These are phyloP conservation scores for Ophion ellenae DNA, from an alignment of 2,888 invertebrate species.

Conservation along the genomic window DNA sequence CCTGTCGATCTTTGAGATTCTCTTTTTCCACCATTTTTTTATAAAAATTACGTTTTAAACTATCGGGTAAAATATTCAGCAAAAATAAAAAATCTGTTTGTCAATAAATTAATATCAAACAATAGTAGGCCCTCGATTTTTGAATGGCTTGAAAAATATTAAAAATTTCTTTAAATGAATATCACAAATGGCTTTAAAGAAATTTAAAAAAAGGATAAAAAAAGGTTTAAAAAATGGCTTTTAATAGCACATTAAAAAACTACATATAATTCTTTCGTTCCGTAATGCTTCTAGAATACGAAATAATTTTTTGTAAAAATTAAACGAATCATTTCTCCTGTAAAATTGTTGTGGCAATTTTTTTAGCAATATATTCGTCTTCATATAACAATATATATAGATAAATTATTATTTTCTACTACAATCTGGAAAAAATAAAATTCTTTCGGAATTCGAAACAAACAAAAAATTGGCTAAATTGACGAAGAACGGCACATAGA, in stretches of 20 bases:
- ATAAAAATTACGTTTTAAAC: too few relatives aligned
- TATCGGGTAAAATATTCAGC: too few relatives aligned
- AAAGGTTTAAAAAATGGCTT: too few relatives aligned
- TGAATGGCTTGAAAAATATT: too few relatives aligned
- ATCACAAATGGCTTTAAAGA: too few relatives aligned
- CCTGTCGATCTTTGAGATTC: too few relatives aligned
- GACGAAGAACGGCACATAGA: neutral
- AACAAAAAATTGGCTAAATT: neutral
- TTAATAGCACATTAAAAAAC: neutral
- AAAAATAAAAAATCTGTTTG: too few relatives aligned
- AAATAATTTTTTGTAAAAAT: neutral
- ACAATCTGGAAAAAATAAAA: neutral
- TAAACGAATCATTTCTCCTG: neutral
- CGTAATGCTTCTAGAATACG: neutral
- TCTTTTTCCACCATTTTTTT: too few relatives aligned
- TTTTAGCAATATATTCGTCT: neutral
- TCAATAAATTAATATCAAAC: too few relatives aligned
- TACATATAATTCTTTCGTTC: neutral
- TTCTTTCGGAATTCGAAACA: neutral
- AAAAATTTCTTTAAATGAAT: too few relatives aligned
- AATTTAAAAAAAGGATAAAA: too few relatives aligned
- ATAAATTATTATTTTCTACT: neutral
- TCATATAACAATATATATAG: neutral
- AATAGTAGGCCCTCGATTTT: too few relatives aligned
- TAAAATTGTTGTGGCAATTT: neutral